A percentile compares a stretch with the other conserved stretches of the same genome.
Evolutionary conservation across 2,113 vertebrate species (phyloP).

Genomic region (Etheostoma cragini): DNA sequence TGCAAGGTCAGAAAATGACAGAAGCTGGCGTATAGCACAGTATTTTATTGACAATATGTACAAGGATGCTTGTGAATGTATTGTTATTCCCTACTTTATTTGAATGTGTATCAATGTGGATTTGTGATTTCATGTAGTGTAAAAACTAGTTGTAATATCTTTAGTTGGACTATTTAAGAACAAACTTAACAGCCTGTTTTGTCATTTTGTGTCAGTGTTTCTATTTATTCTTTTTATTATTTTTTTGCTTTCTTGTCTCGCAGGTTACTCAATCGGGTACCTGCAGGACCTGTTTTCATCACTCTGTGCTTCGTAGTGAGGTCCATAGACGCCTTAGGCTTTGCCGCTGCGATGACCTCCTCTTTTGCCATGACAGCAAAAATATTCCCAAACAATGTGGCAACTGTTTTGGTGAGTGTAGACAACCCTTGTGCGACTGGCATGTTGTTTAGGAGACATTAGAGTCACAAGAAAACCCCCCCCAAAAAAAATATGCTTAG

Average conservation of each 20-base stretch:
- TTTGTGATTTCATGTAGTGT: background rate
- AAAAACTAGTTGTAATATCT: background rate
- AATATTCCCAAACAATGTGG: constrained; percentile 93
- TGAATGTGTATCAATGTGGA: background rate
- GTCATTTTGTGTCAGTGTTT: background rate
- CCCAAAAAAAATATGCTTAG: constrained; percentile 46
- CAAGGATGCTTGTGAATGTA: background rate
- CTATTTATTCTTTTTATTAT: background rate
- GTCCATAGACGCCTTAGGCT: constrained; percentile 90
- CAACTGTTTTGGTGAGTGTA: constrained; percentile 92
- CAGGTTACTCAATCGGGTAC: constrained; percentile 89
- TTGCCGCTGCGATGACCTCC: constrained; percentile 89
- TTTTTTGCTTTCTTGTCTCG: background rate
- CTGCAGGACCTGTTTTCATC: constrained; percentile 87
- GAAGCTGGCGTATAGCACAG: background rate
- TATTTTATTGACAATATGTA: background rate
- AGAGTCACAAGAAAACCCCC: constrained; percentile 52
- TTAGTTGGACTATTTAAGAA: background rate
- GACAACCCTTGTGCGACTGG: constrained; percentile 44
- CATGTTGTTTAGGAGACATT: constrained; percentile 55
- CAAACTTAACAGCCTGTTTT: background rate
- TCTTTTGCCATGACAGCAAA: constrained; percentile 90
- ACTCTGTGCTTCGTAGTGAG: constrained; percentile 91
- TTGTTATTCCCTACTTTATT: background rate
- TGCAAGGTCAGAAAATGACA: background rate